Evolutionary conservation across 2,888 invertebrate genomes (phyloP), one percentile per base, ranked within the genome.

Genomic region (Eupithecia vulgata): DNA sequence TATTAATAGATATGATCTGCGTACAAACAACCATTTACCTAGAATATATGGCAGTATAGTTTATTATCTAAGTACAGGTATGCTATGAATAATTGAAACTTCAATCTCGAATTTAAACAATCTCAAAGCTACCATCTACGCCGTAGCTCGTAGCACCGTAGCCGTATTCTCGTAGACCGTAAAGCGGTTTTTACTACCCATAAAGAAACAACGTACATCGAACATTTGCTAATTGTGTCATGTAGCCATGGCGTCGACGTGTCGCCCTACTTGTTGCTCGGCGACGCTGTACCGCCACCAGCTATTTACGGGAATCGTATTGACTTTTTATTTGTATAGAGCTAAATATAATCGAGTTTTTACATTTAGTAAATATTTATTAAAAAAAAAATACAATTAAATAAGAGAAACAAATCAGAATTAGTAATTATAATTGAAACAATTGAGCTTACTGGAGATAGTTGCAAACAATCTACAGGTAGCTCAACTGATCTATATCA

Each of bases 191-290:
- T 76, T 76, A 71, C 73, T 66, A 59, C 68, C 74, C 67, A 77
- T 76, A 76, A 78, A 79, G 75, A 70, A 75, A 74, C 59, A 76
- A 57, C 74, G 74, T 75, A 76, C 71, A 67, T 70, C 67, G 75
- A 71, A 74, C 73, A 75, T 75, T 81, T 73, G 77, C 76, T 81
- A 81, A 81, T 80, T 78, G 78, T 77, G 79, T 79, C 79, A 78
- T 78, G 72, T 76, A 79, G 79, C 76, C 74, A 80, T 77, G 88
- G 88, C 89, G 91, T 90, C 92, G 86, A 84, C 86, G 83, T 81
- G 92, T 85, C 93, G 92, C 89, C 89, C 86, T 90, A 92, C 92
- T 92, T 92, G 92, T 92, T 92, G 91, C 90, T 80, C 84, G 81
- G 76, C 81, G 79, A 78, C 83, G 79, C 81, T 81, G 75, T 72